Evolutionary conservation across 1,140 invertebrate genomes (phyloP), one percentile per base, ranked within the genome.

Genomic region (Leptestheria dahalacensis): DNA sequence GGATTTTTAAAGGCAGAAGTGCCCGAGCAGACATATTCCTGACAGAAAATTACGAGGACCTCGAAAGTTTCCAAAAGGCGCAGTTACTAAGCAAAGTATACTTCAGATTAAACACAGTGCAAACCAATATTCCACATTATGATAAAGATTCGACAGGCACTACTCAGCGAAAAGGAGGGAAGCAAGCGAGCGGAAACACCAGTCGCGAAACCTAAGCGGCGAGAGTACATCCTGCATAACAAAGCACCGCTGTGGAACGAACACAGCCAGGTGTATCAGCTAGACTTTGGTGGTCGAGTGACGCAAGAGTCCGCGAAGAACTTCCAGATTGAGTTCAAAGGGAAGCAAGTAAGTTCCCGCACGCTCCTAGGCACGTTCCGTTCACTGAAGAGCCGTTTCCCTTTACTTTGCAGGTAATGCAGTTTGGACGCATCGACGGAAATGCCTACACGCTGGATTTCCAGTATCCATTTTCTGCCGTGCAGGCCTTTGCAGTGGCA

Each of bases 171-270:
- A 29, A 56, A 33, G 53, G 48, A 46, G 12, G 25, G 28, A 62
- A 57, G 23, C 15, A 62, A 49, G 57, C 51, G 62, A 61, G 23
- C 61, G 48, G 18, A 41, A 41, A 25, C 48, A 41, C 50, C 18
- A 63, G 57, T 56, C 62, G 52, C 12, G 75, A 2, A 75, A 9
- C 33, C 33, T 41, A 41, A 79, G 64, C 74, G 81, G 47, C 73
- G 82, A 24, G 86, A 94, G 71, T 90, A 97, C 69, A 82, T 93
- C 18, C 93, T 98, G 89, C 89, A 97, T 71, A 99, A 99, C 72
- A 98, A 98, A 73, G 93, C 94, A 41, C 96, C 96, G 3, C 89
- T 99, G 81, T 99, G 96, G 96, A 99, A 99, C 73, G 96, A 98
- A 73, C 89, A 90, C 69, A 95, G 89, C 69, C 95, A 99, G 73